These are phyloP conservation scores for Galbula dea DNA, from an alignment of 2,113 vertebrate genomes.

Conservation along the genomic window DNA sequence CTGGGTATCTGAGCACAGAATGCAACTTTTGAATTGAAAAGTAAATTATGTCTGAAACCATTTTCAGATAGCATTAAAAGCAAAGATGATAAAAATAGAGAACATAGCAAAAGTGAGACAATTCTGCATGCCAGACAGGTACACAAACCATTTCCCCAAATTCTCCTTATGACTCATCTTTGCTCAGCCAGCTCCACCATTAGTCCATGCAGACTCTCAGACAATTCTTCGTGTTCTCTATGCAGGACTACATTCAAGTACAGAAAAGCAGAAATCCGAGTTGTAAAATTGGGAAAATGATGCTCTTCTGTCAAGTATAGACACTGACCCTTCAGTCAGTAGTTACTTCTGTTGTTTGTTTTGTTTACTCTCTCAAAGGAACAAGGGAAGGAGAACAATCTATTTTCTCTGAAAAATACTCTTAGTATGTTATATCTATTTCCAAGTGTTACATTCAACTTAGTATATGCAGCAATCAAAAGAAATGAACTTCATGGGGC, in stretches of 20 bases:
- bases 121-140: background rate
- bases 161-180: background rate
- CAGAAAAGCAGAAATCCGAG: background rate
- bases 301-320: background rate
- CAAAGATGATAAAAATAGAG: background rate
- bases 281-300: background rate
- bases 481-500: background rate
- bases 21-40: background rate
- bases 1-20: background rate
- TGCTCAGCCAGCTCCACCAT: background rate
- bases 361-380: background rate
- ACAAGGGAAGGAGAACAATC: background rate
- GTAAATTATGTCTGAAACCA: background rate
- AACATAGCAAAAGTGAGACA: background rate
- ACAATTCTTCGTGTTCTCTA: background rate
- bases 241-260: background rate
- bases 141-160: background rate
- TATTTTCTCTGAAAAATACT: background rate
- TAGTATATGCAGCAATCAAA: background rate
- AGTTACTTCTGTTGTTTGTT: background rate
- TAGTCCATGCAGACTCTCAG: background rate
- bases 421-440: background rate
- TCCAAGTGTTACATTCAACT: background rate
- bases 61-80: background rate
- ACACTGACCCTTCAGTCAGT: background rate